These are phyloP conservation scores for Nymphicus hollandicus DNA, from an alignment of 2,113 vertebrate genomes.

Conservation along the genomic window DNA sequence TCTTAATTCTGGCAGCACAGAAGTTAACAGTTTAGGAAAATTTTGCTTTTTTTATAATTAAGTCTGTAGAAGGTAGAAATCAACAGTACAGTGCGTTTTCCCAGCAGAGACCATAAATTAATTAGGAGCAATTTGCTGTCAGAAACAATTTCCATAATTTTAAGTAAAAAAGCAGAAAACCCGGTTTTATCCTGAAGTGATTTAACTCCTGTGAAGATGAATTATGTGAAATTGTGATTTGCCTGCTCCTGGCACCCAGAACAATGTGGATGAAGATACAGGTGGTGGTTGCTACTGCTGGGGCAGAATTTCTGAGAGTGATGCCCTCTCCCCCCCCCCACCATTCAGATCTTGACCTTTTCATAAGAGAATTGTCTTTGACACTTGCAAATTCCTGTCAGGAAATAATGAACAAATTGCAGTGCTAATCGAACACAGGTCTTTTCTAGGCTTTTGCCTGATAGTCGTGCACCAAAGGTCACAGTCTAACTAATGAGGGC, in stretches of 20 bases:
- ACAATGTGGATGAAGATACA: not conserved
- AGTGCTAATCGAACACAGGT: conserved; percentile 72
- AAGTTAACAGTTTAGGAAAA: conserved; percentile 75
- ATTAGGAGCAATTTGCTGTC: conserved; percentile 82
- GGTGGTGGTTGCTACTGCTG: not conserved
- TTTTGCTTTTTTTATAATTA: conserved; percentile 74
- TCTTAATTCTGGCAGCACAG: conserved; percentile 62
- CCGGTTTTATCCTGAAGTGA: conserved; percentile 70
- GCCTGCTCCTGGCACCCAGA: conserved; percentile 42
- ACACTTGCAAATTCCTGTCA: conserved; percentile 75
- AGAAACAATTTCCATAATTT: conserved; percentile 83
- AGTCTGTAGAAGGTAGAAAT: conserved; percentile 77
- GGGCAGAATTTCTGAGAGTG: conserved; percentile 61
- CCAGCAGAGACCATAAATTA: conserved; percentile 81
- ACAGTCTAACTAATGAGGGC: conserved; percentile 74
- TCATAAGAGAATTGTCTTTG: conserved; percentile 72
- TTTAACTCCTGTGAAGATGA: conserved; percentile 76
- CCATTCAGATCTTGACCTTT: conserved; percentile 70
- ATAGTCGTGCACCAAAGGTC: conserved; percentile 75
- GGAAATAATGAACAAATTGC: conserved; percentile 78
- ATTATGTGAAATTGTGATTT: conserved; percentile 55
- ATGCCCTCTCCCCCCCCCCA: conserved; percentile 6
- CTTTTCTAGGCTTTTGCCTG: conserved; percentile 62
- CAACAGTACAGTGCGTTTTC: conserved; percentile 78
- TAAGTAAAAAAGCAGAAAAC: conserved; percentile 75